Base-by-base conservation (phyloP, 1,140 invertebrate species). In the Archivesica marissinica region DNA sequence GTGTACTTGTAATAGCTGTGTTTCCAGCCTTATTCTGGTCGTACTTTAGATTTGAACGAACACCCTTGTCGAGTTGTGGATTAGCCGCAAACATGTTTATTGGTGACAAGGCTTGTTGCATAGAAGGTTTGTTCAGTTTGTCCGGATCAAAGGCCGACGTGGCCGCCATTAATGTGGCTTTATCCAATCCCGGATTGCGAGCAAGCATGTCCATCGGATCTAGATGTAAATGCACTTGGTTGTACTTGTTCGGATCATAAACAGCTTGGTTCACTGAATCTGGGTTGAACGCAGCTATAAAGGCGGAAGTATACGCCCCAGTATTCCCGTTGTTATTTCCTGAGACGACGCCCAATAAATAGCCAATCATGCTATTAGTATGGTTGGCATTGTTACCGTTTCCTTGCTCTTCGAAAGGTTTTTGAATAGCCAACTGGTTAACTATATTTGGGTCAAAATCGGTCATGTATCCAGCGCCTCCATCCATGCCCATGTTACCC, bases 181-280 rank as follows among this genome's bases (percentile, higher is more conserved):
- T 81, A 72, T 68, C 66, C 25, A 81, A 70, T 39, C 78, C 78
- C 30, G 78, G 78, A 33, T 81, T 81, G 17, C 54, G 52, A 13
- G 33, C 25, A 7, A 81, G 61, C 78, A 81, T 81, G 41, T 81
- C 66, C 39, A 72, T 15, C 13, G 78, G 78, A 23, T 68, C 61
- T 47, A 81, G 56, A 56, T 68, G 38, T 7, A 70, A 23, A 39
- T 81, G 66, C 23, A 41, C 44, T 35, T 81, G 44, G 41, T 72
- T 81, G 56, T 68, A 72, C 13, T 52, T 72, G 41, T 81, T 59
- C 56, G 78, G 61, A 44, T 81, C 78, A 72, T 54, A 81, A 15
- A n/a, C 28, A 9, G 52, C 66, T 11, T n/a, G 1, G 23, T 81
- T 81, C 15, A 81, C 78, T 4, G 64, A 47, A 39, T 68, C 64